Conservation (phyloP, 2,888 invertebrate genomes). For the Dryomyza anilis region DNA sequence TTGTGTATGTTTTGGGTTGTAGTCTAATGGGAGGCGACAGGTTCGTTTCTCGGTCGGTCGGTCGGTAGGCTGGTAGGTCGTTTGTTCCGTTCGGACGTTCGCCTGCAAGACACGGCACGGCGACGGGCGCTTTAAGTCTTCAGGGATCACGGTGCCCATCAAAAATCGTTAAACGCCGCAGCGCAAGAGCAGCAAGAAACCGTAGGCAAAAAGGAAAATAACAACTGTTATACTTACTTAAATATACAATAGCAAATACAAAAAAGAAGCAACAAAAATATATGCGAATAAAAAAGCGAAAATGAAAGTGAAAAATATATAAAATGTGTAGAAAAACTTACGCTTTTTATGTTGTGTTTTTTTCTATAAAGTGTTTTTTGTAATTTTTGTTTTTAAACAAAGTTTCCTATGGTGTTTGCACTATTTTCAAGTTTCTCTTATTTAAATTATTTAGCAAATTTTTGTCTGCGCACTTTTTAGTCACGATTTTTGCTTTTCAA, state of each 20-base stretch:
- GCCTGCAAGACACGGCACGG: not conserved
- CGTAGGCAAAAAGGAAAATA: not conserved
- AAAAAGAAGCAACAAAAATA: not conserved
- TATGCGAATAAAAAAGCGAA: not conserved
- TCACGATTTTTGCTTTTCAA: not conserved
- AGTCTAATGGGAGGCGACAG: not conserved
- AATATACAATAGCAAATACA: not conserved
- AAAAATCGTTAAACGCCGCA: constrained; percentile 48
- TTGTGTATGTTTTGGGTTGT: no score
- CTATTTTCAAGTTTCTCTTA: not conserved
- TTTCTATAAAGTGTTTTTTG: not conserved
- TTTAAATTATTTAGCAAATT: not conserved
- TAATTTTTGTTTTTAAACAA: not conserved
- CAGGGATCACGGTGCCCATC: constrained; percentile 52
- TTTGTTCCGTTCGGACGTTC: no score
- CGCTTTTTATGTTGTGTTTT: not conserved
- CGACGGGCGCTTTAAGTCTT: constrained; percentile 37
- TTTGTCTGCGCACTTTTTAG: not conserved
- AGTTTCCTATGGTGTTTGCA: not conserved
- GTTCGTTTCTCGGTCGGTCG: not conserved
- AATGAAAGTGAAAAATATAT: not conserved
- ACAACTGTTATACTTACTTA: constrained; percentile 19
- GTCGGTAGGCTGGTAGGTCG: not conserved
- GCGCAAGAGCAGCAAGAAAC: not conserved
- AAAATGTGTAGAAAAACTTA: not conserved